Base-by-base conservation (phyloP, 2,888 invertebrate genomes). In the Rosalia funebris region DNA sequence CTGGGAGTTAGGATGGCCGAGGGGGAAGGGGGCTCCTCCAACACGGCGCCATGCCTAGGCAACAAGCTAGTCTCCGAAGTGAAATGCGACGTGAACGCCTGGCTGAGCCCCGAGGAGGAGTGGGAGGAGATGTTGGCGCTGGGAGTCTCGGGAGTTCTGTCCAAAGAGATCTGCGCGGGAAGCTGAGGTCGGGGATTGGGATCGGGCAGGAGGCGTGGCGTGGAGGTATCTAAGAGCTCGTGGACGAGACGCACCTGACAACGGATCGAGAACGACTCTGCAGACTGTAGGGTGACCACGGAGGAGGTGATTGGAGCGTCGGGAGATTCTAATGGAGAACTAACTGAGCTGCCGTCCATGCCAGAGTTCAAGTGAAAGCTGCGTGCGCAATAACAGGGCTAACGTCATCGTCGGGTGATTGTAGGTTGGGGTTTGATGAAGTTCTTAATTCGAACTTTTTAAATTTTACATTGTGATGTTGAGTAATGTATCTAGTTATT, bases 291-390 rank as follows among this genome's bases (percentile, higher is more conserved):
- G 67, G 88, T 89, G 31, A 85, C 88, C 66, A 88, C 84, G 57
- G 88, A 88, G 76, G 88, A 88, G 62, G 88, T 88, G 66, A 88
- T 85, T 55, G 87, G 88, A 45, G 86, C 90, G 72, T 91, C 91
- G 15, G 91, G 91, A 10, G 91, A 92, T 80, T 93, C 93, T 78
- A 92, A 83, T n/a, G 93, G 93, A 63, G 92, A 92, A 68, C 91
- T 91, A 60, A 91, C 84, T 2, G 92, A 89, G 50, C 92, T 91
- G 66, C 87, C 87, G 47, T 92, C 92, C 69, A 89, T 85, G 77
- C 91, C 91, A 70, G 91, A 90, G 82, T 92, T 93, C 59, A 92
- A 89, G 75, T 92, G 89, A 82, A 91, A 91, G 84, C 93, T 93
- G 85, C 69, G 73, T 79, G 76, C 73, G 71, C 71, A 75, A 74